Evolutionary conservation across 2,113 vertebrate genomes (phyloP).

Genomic region (Sisor rabdophorus): DNA sequence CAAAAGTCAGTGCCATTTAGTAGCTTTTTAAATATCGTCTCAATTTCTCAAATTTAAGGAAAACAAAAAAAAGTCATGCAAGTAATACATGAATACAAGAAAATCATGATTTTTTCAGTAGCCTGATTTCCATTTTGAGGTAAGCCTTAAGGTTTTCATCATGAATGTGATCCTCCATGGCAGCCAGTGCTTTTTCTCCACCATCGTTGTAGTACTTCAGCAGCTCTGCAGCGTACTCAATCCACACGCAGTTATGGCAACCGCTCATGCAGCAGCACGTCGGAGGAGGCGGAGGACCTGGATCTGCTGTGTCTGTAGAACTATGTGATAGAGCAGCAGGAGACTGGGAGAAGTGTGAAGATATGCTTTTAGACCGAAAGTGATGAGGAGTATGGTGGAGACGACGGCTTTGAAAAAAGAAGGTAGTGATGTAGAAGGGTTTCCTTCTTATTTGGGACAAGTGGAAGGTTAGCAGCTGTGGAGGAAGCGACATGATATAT

Average conservation of each 20-base stretch:
- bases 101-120: slow-evolving; percentile 65
- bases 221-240: slow-evolving; percentile 78
- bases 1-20: neutral
- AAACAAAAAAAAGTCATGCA: neutral
- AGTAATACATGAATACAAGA: neutral
- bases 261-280: slow-evolving; percentile 90
- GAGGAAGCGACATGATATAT: neutral
- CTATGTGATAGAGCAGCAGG: neutral
- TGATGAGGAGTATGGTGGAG: slow-evolving; percentile 7
- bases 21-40: neutral
- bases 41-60: neutral
- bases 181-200: slow-evolving; percentile 69
- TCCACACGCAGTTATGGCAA: slow-evolving; percentile 90
- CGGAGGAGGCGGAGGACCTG: slow-evolving; percentile 64
- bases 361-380: neutral
- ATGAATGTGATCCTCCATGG: slow-evolving; percentile 76
- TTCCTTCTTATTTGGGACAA: slow-evolving; percentile 16
- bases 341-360: fast-evolving
- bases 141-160: slow-evolving; percentile 87
- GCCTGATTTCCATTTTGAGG: slow-evolving; percentile 83
- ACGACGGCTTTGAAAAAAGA: neutral
- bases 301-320: neutral
- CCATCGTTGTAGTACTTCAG: slow-evolving; percentile 74
- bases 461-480: slow-evolving; percentile 51
- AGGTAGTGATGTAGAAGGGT: neutral